Base-by-base conservation (phyloP, 2,113 vertebrate species). In the Apus apus region DNA sequence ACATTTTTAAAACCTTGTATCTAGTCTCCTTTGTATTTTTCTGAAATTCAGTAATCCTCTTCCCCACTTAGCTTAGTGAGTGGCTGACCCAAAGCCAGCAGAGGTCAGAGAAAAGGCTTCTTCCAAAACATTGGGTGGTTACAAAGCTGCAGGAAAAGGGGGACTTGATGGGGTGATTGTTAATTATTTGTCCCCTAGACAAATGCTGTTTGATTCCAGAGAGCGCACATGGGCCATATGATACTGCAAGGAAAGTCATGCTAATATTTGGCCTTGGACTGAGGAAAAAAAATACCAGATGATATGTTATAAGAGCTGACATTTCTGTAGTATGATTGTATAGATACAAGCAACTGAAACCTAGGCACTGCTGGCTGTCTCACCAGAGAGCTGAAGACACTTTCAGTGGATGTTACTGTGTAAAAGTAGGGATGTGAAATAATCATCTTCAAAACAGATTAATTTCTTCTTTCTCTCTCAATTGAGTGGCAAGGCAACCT, bases 1-100 rank as follows among this genome's bases (percentile, higher is more conserved):
- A 68, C 79, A 75, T 68, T 93, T 96, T 93, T 26, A 89, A 94
- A 94, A 74, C 79, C 60, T 84, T 83, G 48, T 77, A 87, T 84
- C 79, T 87, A 26, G 73, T 64, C 73, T 92, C 90, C 82, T 94
- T 96, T 96, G 94, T 96, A 93, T 84, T 75, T 96, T 92, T 89
- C 90, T 96, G 93, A 96, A 96, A 95, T 92, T 93, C 90, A 50
- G 90, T 96, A 96, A 96, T 96, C 93, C 88, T 46, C 65, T 92
- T 83, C 61, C 76, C 66, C 83, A 68, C 66, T 96, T 95, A 95
- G 79, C 83, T 96, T 81, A 90, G 90, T 84, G 76, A 96, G 83
- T 30, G 90, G 40, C 79, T 96, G 94, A 96, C 93, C 94, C 93
- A 95, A 86, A 97, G 68, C 92, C 93, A 75, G 73, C 13, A 9